Evolutionary conservation across 1,140 invertebrate genomes (phyloP).

Genomic region (Sycophila sp.): DNA sequence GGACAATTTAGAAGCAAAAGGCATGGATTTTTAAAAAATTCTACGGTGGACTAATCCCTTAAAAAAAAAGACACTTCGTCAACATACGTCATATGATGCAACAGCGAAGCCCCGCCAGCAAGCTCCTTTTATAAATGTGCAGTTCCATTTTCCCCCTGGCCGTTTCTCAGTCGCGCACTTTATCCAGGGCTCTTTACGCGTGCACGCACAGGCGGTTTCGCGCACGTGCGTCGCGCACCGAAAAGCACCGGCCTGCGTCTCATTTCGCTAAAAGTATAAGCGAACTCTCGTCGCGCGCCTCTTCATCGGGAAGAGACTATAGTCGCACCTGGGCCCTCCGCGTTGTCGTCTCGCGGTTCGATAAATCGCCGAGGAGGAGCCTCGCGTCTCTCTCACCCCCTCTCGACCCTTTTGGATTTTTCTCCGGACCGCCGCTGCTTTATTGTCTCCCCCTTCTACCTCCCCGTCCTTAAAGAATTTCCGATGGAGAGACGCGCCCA

Average conservation of each 20-base stretch:
- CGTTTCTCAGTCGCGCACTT: background rate
- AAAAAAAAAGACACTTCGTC: no score
- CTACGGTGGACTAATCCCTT: no score
- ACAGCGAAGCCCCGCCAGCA: no score
- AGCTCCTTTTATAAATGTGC: no score
- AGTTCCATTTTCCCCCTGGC: no score
- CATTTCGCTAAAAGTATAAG: slow-evolving; percentile 42
- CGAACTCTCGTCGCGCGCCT: slow-evolving; percentile 1
- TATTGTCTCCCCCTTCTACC: slow-evolving; percentile 14
- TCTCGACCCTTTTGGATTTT: background rate
- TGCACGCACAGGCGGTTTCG: background rate
- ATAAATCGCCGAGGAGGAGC: slow-evolving; percentile 32
- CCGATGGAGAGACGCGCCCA: slow-evolving; percentile 21
- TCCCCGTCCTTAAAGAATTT: slow-evolving; percentile 4
- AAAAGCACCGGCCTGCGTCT: slow-evolving; percentile 37
- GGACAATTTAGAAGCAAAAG: no score
- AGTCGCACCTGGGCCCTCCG: no score
- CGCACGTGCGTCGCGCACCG: background rate
- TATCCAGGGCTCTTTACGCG: background rate
- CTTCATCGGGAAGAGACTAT: no score
- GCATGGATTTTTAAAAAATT: no score
- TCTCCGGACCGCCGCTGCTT: slow-evolving; percentile 11
- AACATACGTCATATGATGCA: no score
- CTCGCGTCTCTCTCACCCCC: background rate
- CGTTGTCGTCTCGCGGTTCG: slow-evolving; percentile 25